phyloP scores from a whole-genome alignment of 2,113 vertebrate genomes.

The Microcebus tavaratra region DNA sequence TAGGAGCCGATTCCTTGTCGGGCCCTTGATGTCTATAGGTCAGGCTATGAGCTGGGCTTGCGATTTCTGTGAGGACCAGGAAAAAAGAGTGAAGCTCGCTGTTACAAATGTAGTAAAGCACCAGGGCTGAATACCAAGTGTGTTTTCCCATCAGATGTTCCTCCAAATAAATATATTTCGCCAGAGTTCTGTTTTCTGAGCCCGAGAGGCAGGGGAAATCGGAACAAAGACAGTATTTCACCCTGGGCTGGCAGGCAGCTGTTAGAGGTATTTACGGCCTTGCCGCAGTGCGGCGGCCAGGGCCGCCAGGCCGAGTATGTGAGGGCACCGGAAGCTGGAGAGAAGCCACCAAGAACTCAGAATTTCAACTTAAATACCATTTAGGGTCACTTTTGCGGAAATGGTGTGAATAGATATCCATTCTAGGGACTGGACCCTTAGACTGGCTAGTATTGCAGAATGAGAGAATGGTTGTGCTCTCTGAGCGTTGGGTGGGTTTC shows the following conservation, averaged over 20 bases:
- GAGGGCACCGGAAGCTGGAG: constrained; percentile 84
- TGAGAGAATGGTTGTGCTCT: background rate
- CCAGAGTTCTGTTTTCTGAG: constrained; percentile 76
- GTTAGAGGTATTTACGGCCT: constrained; percentile 99
- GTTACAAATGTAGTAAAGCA: background rate
- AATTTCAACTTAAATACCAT: constrained; percentile 63
- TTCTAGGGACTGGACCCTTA: constrained; percentile 30
- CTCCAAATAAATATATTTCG: constrained; percentile 72
- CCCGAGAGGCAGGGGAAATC: constrained; percentile 76
- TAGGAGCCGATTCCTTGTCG: background rate
- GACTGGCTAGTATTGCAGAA: background rate
- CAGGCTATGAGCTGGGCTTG: background rate
- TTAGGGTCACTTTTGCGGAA: constrained; percentile 53
- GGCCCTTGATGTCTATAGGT: background rate
- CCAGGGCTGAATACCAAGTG: background rate
- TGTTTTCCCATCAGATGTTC: constrained; percentile 56
- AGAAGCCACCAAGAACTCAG: constrained; percentile 72
- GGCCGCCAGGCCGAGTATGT: constrained; percentile 73
- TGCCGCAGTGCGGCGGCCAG: constrained; percentile 94
- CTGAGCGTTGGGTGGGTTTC: background rate
- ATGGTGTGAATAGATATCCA: constrained; percentile 25
- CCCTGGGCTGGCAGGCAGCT: constrained; percentile 97
- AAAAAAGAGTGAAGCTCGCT: background rate
- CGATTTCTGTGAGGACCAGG: background rate
- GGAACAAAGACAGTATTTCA: constrained; percentile 99